Evolutionary conservation across 2,113 vertebrate genomes (phyloP), one percentile per base, ranked within the genome.

Genomic region (Anguilla japonica): DNA sequence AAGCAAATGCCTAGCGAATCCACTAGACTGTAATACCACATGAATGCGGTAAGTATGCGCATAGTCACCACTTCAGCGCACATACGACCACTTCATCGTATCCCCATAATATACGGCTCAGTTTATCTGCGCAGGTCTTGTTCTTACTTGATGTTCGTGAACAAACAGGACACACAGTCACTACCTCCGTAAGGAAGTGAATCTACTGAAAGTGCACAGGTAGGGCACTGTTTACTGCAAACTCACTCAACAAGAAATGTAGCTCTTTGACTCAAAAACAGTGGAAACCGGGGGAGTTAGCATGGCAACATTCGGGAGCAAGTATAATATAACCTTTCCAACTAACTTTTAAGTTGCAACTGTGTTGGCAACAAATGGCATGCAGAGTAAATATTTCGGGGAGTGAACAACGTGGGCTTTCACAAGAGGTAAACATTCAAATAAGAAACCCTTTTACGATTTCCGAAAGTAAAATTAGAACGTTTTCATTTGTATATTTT

Each of bases 401-500:
- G 60, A n/a, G 53, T 82, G 85, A 41, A 86, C 85, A 67, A 53
- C 85, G 56, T 82, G 53, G 85, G 85, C 81, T 60, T 67, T 20
- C 46, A 34, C 81, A 29, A 53, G n/a, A 82, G 81, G 81, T 82
- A 82, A 82, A 82, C 81, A 29, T 41, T 81, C 20, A 81, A 41
- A 29, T 81, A 16, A 41, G 40, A 82, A 53, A 80, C 39, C 26
- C 11, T 53, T 53, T 8, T 11, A 53, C n/a, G 46, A 13, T 34
- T n/a, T 29, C 18, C 29, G 56, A 82, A 82, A 81, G 41, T 43
- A 5, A 34, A 46, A 81, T 34, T 41, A 39, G 40, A 39, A 41
- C 16, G 6, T 81, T 81, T 41, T 81, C 15, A 5, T 41, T 26
- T 41, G 39, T 29, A 56, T 53, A 22, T 29, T 82, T 41, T 53